Evolutionary conservation across 2,113 vertebrate genomes (phyloP), one percentile per base, ranked within the genome.

Genomic region (Arothron firmamentum): DNA sequence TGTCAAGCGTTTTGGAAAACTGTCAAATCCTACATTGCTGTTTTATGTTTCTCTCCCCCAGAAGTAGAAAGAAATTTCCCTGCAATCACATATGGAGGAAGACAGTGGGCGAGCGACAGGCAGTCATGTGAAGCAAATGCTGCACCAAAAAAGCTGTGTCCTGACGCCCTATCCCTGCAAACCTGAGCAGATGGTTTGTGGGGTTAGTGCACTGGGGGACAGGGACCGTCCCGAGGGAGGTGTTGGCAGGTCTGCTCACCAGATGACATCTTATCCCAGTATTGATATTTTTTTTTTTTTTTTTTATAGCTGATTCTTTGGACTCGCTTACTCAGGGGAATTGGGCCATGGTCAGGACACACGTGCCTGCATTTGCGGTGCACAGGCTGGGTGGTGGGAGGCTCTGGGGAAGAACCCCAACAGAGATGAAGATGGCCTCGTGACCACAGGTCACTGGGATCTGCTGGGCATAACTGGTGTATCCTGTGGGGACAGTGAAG

Each of bases 261-360:
- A 91, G 90, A 89, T 90, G 90, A 91, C 90, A 87, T 88, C 77
- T 85, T 77, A 87, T 82, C 76, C 61, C 66, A 67, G 62, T 88
- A 90, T 89, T 89, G 90, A 91, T 89, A 83, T 28, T 3, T 28
- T 28, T 84, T 28, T 3, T 28, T 28, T 84, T 88, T 86, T 87
- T 85, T 88, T 85, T 87, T 82, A 85, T 82, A 78, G 80, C 72
- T 67, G 68, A 59, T 80, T 74, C 66, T 52, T 64, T 59, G 75
- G 67, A 62, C 68, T 13, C 79, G 77, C 67, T 59, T 64, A 70
- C 83, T 80, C 74, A 1, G 64, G 78, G 82, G 88, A 79, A 79
- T 79, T 75, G 68, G 57, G 74, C 62, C 54, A 17, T 46, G 62
- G 60, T 70, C 62, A 49, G 56, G 46, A 64, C 12, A 21, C 87